phyloP scores from a whole-genome alignment of 2,797 vertebrate species.

The Notamacropus eugenii region DNA sequence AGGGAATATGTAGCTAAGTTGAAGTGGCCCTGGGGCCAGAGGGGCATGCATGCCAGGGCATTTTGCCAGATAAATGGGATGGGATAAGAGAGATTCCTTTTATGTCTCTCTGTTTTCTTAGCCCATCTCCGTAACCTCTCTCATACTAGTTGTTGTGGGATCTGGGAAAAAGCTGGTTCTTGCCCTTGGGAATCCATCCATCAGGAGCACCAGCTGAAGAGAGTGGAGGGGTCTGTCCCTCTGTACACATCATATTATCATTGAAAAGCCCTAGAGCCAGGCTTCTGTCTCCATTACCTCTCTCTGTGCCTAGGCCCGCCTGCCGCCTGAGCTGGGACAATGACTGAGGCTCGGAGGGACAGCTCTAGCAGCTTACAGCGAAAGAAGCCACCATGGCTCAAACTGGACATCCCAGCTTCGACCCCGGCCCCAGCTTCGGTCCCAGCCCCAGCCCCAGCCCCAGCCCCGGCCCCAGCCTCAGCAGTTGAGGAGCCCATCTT shows the following conservation, averaged over 20 bases:
- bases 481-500: slow-evolving; percentile 88
- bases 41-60: background rate
- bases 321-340: slow-evolving; percentile 81
- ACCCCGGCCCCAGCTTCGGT: background rate
- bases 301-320: background rate
- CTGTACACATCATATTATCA: too few species aligned
- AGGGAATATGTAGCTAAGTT: background rate
- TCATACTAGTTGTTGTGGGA: background rate
- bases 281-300: background rate
- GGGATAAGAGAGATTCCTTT: background rate
- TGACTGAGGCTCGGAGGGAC: slow-evolving; percentile 93
- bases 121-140: background rate
- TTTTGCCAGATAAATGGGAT: background rate
- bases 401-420: slow-evolving; percentile 92
- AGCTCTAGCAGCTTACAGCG: slow-evolving; percentile 97
- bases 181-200: background rate
- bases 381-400: slow-evolving; percentile 98
- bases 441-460: background rate
- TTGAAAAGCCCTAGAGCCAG: background rate
- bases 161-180: background rate
- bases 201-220: background rate
- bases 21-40: background rate
- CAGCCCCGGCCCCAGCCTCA: slow-evolving; percentile 63
- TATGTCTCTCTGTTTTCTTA: background rate
- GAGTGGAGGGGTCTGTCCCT: background rate